These are phyloP conservation scores for Nezara viridula DNA, from an alignment of 2,888 invertebrate genomes.

Conservation along the genomic window DNA sequence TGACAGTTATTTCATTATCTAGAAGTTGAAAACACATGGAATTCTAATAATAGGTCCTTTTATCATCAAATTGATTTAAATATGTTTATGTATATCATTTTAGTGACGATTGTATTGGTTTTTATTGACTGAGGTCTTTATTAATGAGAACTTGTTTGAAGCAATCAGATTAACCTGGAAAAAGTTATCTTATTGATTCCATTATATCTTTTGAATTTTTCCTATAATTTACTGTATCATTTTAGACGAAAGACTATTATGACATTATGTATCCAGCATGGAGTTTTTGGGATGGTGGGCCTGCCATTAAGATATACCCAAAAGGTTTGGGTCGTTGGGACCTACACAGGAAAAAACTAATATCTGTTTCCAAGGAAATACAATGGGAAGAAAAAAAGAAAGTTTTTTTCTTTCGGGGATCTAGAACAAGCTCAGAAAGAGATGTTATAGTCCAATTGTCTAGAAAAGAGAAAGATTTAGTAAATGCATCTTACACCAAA, in stretches of 20 bases:
- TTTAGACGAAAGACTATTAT: constrained; percentile 79
- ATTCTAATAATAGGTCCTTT: not conserved
- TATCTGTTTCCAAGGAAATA: constrained; percentile 75
- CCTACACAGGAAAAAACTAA: constrained; percentile 80
- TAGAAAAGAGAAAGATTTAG: constrained; percentile 79
- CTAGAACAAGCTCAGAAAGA: constrained; percentile 91
- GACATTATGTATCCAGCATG: constrained; percentile 97
- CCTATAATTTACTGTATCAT: not conserved
- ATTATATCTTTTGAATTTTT: not conserved
- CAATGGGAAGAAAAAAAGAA: constrained; percentile 84
- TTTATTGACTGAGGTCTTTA: not conserved
- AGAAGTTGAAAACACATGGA: constrained; percentile 11
- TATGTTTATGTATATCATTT: not conserved
- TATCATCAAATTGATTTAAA: not conserved
- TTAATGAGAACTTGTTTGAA: not conserved
- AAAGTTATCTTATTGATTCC: not conserved
- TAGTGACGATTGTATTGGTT: not conserved
- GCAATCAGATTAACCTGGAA: not conserved
- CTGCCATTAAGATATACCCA: constrained; percentile 94
- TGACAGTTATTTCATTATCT: constrained; percentile 43
- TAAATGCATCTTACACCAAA: constrained; percentile 95
- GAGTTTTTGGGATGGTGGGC: constrained; percentile 99
- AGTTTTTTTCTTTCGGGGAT: constrained; percentile 91
- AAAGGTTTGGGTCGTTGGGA: constrained; percentile 96
- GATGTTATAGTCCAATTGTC: constrained; percentile 90